phyloP scores from a whole-genome alignment of 2,888 invertebrate genomes.

The Apamea crenata region DNA sequence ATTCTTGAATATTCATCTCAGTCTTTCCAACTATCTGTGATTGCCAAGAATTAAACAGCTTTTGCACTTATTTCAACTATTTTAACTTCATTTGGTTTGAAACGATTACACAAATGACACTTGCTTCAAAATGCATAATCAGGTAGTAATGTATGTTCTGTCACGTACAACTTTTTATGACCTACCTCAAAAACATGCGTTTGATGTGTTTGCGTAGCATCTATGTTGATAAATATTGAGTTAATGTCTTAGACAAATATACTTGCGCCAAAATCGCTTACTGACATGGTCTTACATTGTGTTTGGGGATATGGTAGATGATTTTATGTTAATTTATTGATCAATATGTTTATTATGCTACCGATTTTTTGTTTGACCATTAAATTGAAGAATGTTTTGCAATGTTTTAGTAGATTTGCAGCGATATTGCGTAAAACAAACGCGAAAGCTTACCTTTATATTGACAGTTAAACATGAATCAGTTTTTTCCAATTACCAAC shows the following conservation, averaged over 20 bases:
- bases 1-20: not conserved
- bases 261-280: slow-evolving; percentile 42
- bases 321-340: slow-evolving; percentile 28
- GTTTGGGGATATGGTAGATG: slow-evolving; percentile 10
- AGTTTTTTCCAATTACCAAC: not conserved
- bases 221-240: slow-evolving; percentile 56
- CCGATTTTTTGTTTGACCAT: not conserved
- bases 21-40: too few species aligned
- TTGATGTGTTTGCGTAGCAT: slow-evolving; percentile 51
- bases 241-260: slow-evolving; percentile 47
- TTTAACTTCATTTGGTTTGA: not conserved
- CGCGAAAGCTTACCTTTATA: not conserved
- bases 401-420: not conserved
- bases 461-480: not conserved
- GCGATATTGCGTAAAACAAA: not conserved
- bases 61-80: not conserved
- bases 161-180: slow-evolving; percentile 37
- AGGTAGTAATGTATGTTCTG: slow-evolving; percentile 17
- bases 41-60: not conserved
- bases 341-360: slow-evolving; percentile 6
- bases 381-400: not conserved
- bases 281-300: slow-evolving; percentile 13
- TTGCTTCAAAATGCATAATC: slow-evolving; percentile 2
- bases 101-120: not conserved
- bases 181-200: slow-evolving; percentile 49